Percentiles rank a stretch among this genome's conserved stretches.
Conservation (phyloP, 1,140 invertebrate genomes). For the Manduca sexta region DNA sequence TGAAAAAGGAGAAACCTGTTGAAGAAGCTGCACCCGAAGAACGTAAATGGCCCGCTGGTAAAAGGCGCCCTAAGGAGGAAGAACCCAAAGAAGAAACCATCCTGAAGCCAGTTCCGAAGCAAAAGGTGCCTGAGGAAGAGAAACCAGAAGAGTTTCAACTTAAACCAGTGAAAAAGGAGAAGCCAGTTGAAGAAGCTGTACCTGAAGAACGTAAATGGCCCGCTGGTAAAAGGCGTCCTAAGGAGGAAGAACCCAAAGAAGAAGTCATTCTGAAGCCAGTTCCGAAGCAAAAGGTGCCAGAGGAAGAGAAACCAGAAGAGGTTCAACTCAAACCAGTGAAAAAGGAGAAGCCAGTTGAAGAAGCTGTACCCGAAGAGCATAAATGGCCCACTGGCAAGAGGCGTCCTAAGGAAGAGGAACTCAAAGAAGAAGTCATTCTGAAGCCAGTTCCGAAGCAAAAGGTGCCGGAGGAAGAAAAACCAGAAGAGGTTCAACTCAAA, state of each 20-base stretch:
- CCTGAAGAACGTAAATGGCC: neutral
- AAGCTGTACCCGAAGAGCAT: constrained; percentile 49
- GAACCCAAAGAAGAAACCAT: constrained; percentile 20
- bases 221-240: constrained; percentile 1
- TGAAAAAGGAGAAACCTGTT: constrained; percentile 7
- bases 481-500: constrained; percentile 49
- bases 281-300: constrained; percentile 26
- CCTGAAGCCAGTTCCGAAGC: constrained; percentile 22
- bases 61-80: constrained; percentile 17
- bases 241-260: constrained; percentile 45
- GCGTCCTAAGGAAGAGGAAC: constrained; percentile 48
- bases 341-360: constrained; percentile 39
- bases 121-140: constrained; percentile 19
- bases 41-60: constrained; percentile 4
- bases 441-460: constrained; percentile 56
- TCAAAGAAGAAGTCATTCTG: constrained; percentile 50
- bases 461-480: constrained; percentile 19
- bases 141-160: constrained; percentile 20
- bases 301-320: constrained; percentile 37
- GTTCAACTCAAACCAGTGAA: constrained; percentile 50
- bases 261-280: constrained; percentile 56
- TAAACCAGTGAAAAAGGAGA: constrained; percentile 19
- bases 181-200: constrained; percentile 12
- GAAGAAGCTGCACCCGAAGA: constrained; percentile 12
- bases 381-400: constrained; percentile 63